phyloP scores from a whole-genome alignment of 2,113 vertebrate genomes.

The Phylloscopus trochiloides region DNA sequence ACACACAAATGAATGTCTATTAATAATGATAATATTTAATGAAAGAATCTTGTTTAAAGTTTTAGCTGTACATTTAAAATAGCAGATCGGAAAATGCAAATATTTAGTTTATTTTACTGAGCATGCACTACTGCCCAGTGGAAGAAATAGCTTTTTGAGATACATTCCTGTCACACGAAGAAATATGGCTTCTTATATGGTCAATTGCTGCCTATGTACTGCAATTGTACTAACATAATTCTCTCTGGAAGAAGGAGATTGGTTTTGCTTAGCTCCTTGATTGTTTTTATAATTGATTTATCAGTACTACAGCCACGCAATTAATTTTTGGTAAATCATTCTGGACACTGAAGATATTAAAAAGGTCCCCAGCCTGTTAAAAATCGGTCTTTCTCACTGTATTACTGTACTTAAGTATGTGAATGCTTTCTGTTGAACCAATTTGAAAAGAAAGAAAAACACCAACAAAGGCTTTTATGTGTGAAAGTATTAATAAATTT shows the following conservation, averaged over 20 bases:
- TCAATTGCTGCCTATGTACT: neutral
- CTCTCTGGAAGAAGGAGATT: neutral
- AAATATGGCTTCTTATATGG: neutral
- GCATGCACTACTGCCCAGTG: neutral
- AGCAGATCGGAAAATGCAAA: neutral
- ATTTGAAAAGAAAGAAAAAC: neutral
- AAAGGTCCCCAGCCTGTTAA: neutral
- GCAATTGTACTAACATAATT: neutral
- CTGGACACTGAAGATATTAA: neutral
- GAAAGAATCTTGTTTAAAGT: neutral
- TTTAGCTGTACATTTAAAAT: neutral
- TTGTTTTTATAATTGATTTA: slow-evolving; percentile 29
- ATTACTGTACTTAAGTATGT: neutral
- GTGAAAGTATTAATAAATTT: neutral
- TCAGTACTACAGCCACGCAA: neutral
- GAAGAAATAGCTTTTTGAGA: neutral
- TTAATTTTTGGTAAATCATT: neutral
- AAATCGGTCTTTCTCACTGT: neutral
- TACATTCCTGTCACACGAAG: neutral
- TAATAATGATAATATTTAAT: slow-evolving; percentile 50
- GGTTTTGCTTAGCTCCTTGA: neutral
- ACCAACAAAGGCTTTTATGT: neutral
- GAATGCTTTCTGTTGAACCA: neutral
- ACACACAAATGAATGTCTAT: slow-evolving; percentile 14
- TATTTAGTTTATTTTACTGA: neutral